Percentiles rank a stretch among this genome's conserved stretches.
These are phyloP conservation scores for Fratercula arctica DNA, from an alignment of 2,797 vertebrate genomes.

Conservation along the genomic window DNA sequence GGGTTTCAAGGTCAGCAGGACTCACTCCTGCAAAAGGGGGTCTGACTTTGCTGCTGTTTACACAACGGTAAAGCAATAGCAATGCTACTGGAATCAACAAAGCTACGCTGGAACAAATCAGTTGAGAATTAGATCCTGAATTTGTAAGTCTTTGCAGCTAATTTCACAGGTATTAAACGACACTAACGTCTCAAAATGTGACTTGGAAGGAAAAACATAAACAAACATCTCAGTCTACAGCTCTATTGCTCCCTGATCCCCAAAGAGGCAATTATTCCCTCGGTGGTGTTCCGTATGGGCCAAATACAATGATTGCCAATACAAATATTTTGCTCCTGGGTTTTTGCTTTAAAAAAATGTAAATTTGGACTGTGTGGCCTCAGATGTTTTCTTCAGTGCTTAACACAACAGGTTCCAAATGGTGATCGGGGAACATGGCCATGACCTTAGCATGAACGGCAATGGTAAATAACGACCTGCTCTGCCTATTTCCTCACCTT, in stretches of 20 bases:
- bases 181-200: background rate
- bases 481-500: background rate
- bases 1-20: background rate
- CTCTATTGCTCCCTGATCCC: background rate
- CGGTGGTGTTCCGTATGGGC: background rate
- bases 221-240: conserved; percentile 18
- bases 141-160: background rate
- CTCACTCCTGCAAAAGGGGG: background rate
- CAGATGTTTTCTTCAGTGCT: background rate
- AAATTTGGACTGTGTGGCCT: background rate
- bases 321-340: background rate
- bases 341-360: background rate
- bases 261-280: background rate
- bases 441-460: background rate
- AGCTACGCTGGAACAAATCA: background rate
- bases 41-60: background rate
- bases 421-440: background rate
- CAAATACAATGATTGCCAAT: background rate
- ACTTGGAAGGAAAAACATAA: background rate
- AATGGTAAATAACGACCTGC: background rate
- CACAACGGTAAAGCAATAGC: background rate
- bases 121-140: background rate
- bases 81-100: background rate
- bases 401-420: background rate
- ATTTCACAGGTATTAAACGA: conserved; percentile 23